Base-by-base conservation (phyloP, 2,888 invertebrate genomes). In the Philereme vetulata region DNA sequence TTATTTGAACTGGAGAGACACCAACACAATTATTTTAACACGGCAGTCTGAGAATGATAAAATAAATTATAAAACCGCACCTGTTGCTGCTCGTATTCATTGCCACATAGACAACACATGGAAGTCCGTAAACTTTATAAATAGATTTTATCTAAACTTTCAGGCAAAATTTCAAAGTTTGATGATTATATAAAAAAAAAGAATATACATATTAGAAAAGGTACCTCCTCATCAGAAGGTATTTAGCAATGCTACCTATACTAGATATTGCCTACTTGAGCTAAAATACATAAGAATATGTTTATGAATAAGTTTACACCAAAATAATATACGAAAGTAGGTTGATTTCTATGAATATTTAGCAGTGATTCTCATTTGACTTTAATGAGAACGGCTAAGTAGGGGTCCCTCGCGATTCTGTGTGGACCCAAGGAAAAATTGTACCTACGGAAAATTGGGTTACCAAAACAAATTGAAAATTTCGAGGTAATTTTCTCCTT, bases 381-480 rank as follows among this genome's bases (percentile, higher is more conserved):
- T 64, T 67, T 68, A 70, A 74, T 78, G 77, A 77, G 75, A 75
- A 76, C 74, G 74, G 72, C 72, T 76, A 69, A 75, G 72, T 66
- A 69, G 69, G 72, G 70, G 72, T 78, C 79, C 77, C 76, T 68
- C 66, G 78, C 72, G 75, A 78, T 77, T 82, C 80, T 85, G 80
- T 77, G 81, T 82, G 80, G 71, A 80, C 82, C 83, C 81, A 82
- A 78, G 80, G 77, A 76, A 84, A 77, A 85, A 84, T 85, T 81
- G 82, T 78, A 84, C 80, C 72, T 77, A 78, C 71, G 78, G 80
- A 77, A 88, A 88, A 89, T 88, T 84, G 78, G 77, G 84, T 88
- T 87, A 85, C 80, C 78, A 82, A 84, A 84, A 82, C 78, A 88
- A 88, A 88, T 89, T 88, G 87, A 84, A 85, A 88, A 84, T 87